Percentiles rank a stretch among this genome's conserved stretches.
These are phyloP conservation scores for Hypothenemus hampei DNA, from an alignment of 1,140 invertebrate species.

Conservation along the genomic window DNA sequence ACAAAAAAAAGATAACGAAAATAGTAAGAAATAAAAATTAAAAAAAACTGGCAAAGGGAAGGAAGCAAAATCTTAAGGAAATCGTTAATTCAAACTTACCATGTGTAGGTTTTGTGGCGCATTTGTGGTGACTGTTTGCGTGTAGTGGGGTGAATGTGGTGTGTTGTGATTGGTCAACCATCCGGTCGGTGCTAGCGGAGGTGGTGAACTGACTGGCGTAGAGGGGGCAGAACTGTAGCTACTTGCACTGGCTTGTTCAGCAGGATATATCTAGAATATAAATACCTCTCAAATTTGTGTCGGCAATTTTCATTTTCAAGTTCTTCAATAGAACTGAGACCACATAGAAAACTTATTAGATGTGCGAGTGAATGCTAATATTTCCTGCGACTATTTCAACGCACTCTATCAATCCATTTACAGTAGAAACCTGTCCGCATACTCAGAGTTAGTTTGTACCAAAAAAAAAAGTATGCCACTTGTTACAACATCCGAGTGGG, in stretches of 20 bases:
- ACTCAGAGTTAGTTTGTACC: too few relatives aligned
- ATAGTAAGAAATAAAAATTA: neutral
- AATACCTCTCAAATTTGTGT: too few relatives aligned
- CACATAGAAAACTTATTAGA: too few relatives aligned
- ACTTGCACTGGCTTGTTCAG: constrained; percentile 77
- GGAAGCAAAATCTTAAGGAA: neutral
- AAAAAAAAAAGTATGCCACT: too few relatives aligned
- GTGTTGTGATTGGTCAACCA: constrained; percentile 50
- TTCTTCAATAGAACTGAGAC: too few relatives aligned
- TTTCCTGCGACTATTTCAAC: too few relatives aligned
- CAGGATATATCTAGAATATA: constrained; percentile 68
- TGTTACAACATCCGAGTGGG: too few relatives aligned
- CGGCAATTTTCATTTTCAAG: too few relatives aligned
- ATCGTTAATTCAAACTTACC: constrained; percentile 36
- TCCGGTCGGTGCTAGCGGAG: constrained; percentile 61
- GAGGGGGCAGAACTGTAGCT: constrained; percentile 91
- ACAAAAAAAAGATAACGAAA: constrained; percentile 11
- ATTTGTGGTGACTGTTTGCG: constrained; percentile 49
- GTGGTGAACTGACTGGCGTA: constrained; percentile 81
- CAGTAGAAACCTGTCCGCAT: too few relatives aligned
- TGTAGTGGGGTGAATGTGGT: constrained; percentile 52
- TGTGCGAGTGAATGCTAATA: too few relatives aligned
- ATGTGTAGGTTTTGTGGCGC: constrained; percentile 51
- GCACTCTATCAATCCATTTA: too few relatives aligned
- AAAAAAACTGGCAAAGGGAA: constrained; percentile 3